phyloP scores from a whole-genome alignment of 2,888 invertebrate genomes.

The Ephialtes manifestator region DNA sequence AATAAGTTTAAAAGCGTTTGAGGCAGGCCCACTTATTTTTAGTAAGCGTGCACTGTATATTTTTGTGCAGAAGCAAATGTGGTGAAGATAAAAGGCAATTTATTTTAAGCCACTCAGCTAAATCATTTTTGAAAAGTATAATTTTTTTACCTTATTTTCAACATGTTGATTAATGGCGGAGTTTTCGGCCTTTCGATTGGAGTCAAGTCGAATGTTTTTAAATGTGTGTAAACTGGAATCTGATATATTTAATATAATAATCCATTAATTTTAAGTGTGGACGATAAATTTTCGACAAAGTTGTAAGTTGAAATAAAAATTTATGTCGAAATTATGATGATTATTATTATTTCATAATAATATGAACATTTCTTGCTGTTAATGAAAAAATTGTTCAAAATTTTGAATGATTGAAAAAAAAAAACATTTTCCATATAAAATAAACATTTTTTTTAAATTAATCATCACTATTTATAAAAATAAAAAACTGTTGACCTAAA shows the following conservation, averaged over 20 bases:
- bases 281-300: too few species aligned
- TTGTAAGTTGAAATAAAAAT: too few species aligned
- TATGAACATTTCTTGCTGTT: too few species aligned
- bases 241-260: slow-evolving; percentile 78
- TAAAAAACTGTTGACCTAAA: too few species aligned
- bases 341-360: too few species aligned
- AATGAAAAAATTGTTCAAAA: too few species aligned
- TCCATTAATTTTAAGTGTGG: too few species aligned
- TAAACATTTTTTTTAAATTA: too few species aligned
- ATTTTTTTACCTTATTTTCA: slow-evolving; percentile 70
- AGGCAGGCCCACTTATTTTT: background rate
- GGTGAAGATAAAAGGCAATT: background rate
- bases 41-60: background rate
- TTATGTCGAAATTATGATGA: too few species aligned
- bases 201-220: slow-evolving; percentile 88
- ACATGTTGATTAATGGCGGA: slow-evolving; percentile 82
- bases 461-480: too few species aligned
- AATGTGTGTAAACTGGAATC: slow-evolving; percentile 91
- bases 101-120: background rate
- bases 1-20: background rate
- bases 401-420: too few species aligned
- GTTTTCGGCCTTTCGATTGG: slow-evolving; percentile 88
- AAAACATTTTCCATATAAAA: too few species aligned
- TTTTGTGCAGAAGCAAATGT: background rate
- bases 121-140: background rate